Conservation (phyloP, 2,797 vertebrate species). For the Podarcis lilfordi region DNA sequence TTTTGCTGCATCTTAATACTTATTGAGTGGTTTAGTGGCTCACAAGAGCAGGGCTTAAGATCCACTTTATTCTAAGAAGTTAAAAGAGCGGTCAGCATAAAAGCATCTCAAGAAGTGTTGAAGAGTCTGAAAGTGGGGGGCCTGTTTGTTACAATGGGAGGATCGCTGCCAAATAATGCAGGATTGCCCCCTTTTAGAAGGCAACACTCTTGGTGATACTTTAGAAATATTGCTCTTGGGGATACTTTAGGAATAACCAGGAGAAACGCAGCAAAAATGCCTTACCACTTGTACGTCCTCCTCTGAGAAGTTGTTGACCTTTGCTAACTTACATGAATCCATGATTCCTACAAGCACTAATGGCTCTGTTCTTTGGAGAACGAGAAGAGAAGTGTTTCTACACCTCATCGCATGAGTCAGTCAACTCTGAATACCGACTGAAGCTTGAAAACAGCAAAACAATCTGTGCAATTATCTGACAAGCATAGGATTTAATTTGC, state of each 20-base stretch:
- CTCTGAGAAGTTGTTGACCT: conserved; percentile 14
- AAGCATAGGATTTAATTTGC: background rate
- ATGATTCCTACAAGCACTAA: background rate
- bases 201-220: background rate
- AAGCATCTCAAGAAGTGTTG: background rate
- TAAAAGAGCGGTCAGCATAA: conserved; percentile 22
- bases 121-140: background rate
- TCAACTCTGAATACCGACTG: background rate
- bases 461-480: background rate
- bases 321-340: conserved; percentile 1
- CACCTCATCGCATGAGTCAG: background rate
- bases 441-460: background rate
- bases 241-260: conserved; percentile 15
- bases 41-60: background rate
- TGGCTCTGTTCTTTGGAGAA: background rate
- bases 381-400: background rate
- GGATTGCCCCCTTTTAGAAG: background rate
- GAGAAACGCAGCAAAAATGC: background rate
- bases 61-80: background rate
- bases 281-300: conserved; percentile 18
- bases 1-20: background rate
- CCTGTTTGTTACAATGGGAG: conserved; percentile 9
- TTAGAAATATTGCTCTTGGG: background rate
- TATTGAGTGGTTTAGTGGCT: background rate
- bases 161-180: background rate